Evolutionary conservation across 2,888 invertebrate species (phyloP), one percentile per base, ranked within the genome.

Genomic region (Spilosoma lubricipeda): DNA sequence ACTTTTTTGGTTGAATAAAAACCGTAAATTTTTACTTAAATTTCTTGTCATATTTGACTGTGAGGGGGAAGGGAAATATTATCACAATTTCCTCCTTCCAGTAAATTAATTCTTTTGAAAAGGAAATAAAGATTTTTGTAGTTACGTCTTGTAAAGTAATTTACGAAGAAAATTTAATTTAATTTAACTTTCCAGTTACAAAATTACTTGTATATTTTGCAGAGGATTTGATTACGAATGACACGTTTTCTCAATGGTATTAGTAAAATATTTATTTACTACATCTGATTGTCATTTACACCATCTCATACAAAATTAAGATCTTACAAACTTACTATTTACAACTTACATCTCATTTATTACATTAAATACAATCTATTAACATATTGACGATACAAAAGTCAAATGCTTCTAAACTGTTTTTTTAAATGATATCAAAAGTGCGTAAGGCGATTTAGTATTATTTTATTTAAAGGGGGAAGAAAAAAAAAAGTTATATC

Each of bases 1-100:
- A 83, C 74, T 85, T 84, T n/a, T 78, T 74, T 71, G 76, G 80
- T 78, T 75, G 56, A 23, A 18, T 52, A 52, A 72, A 83, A 84
- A 82, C 75, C 74, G 72, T 80, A 72, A 82, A 76, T 78, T 80
- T 82, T 82, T 76, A 72, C 66, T 68, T 64, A 78, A 80, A 73
- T 77, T 82, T 82, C 68, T 74, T 64, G 66, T 59, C 73, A 59
- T 77, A 78, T 80, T 84, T 84, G 75, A 82, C 75, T 76, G 67
- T 72, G 74, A 80, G 77, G 72, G 77, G 48, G 76, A 59, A 33
- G 23, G 71, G 65, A 77, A 76, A 76, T 77, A 77, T 78, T 71
- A 76, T 80, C 74, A 82, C 75, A 76, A 78, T 80, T 80, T 80
- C 67, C 72, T 81, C 30, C 64, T 71, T 69, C 56, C 72, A 73